Evolutionary conservation across 2,797 vertebrate species (phyloP).

Genomic region (Muscicapa striata): DNA sequence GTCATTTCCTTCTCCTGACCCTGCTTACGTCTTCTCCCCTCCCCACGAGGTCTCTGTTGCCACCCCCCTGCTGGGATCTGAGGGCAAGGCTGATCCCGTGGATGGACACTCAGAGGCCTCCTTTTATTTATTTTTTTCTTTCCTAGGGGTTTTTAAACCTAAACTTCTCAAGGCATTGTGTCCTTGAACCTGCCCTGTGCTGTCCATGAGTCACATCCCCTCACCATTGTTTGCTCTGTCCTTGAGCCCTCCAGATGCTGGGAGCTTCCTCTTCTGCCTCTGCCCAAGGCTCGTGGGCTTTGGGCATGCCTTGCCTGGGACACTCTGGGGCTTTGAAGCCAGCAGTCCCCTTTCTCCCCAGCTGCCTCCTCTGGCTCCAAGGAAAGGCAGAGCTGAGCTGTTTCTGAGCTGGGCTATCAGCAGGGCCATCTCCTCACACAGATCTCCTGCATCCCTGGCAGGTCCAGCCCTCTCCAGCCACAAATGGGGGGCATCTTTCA

Average conservation of each 20-base stretch:
- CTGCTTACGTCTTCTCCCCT: background rate
- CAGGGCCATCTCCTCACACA: background rate
- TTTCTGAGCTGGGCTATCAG: background rate
- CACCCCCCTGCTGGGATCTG: constrained; percentile 39
- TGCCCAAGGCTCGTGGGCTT: constrained; percentile 13
- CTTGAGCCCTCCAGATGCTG: constrained; percentile 57
- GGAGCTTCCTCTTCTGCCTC: constrained; percentile 64
- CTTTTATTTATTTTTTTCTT: background rate
- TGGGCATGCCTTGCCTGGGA: background rate
- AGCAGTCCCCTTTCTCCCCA: background rate
- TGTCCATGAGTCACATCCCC: constrained; percentile 69
- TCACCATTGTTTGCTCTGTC: constrained; percentile 40
- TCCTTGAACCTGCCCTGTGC: constrained; percentile 51
- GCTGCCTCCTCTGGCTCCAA: background rate
- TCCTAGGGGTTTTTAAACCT: constrained; percentile 26
- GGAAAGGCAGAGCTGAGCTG: background rate
- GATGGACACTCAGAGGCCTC: background rate
- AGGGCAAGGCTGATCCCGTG: background rate
- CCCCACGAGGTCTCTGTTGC: background rate
- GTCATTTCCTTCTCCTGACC: constrained; percentile 62
- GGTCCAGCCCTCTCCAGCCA: background rate
- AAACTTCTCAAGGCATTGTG: constrained; percentile 45
- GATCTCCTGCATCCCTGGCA: background rate
- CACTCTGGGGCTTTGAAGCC: background rate
- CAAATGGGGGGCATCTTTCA: background rate